phyloP scores from a whole-genome alignment of 2,888 invertebrate species.

The Leptinotarsa haldemani region DNA sequence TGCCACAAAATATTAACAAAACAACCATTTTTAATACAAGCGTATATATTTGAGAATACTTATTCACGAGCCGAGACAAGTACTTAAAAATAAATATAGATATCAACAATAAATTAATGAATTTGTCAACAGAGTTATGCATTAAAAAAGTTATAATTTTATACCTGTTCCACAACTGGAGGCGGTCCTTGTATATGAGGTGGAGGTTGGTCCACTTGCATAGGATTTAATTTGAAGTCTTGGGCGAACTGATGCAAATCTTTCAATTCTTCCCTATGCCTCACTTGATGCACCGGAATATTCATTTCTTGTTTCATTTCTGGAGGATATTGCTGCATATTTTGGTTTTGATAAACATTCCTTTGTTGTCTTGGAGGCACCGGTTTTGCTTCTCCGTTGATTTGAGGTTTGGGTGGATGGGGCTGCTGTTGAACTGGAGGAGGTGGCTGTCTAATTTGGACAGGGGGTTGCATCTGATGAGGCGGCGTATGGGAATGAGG shows the following conservation, averaged over 20 bases:
- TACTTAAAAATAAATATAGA: no score
- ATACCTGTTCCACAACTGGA: slow-evolving; percentile 44
- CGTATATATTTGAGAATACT: no score
- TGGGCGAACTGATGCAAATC: slow-evolving; percentile 84
- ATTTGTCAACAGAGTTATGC: no score
- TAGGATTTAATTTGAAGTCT: slow-evolving; percentile 77
- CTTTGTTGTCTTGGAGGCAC: slow-evolving; percentile 49
- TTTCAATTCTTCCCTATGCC: slow-evolving; percentile 60
- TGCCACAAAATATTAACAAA: no score
- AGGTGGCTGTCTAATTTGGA: slow-evolving; percentile 16
- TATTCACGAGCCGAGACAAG: no score
- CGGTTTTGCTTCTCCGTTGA: slow-evolving; percentile 59
- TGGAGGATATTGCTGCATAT: slow-evolving; percentile 38
- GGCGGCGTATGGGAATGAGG: slow-evolving; percentile 44
- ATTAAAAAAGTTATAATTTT: neutral
- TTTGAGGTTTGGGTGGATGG: slow-evolving; percentile 45
- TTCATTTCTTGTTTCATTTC: slow-evolving; percentile 42
- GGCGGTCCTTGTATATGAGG: slow-evolving; percentile 45
- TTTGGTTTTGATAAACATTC: slow-evolving; percentile 54
- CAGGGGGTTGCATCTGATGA: slow-evolving; percentile 40
- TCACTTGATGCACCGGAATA: slow-evolving; percentile 46
- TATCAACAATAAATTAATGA: no score
- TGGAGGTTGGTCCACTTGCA: slow-evolving; percentile 48
- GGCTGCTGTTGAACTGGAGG: slow-evolving; percentile 15
- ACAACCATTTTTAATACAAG: no score